These are phyloP conservation scores for Embidobia sp. DNA, from an alignment of 2,888 invertebrate species.

Conservation along the genomic window DNA sequence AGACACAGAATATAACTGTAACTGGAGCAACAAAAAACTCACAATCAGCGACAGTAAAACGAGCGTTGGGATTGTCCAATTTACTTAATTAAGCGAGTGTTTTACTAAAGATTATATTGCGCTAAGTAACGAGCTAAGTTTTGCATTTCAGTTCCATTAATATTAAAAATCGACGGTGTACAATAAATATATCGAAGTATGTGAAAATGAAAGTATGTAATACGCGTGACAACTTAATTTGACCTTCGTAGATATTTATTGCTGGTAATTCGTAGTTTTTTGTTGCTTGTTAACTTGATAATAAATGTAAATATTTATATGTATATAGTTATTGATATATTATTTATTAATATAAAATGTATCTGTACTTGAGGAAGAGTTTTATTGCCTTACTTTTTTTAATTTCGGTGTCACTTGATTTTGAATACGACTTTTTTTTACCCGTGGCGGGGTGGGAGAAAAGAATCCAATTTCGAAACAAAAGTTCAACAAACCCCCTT, in stretches of 20 bases:
- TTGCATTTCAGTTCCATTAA: conserved; percentile 45
- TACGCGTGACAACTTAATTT: conserved; percentile 2
- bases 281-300: too few species aligned
- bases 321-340: too few species aligned
- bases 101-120: conserved; percentile 67
- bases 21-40: conserved; percentile 55
- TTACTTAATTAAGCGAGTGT: conserved; percentile 69
- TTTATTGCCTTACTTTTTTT: too few species aligned
- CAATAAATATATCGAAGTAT: conserved; percentile 9
- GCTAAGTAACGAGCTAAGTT: conserved; percentile 67
- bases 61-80: conserved; percentile 67
- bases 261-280: too few species aligned
- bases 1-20: conserved; percentile 56
- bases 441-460: too few species aligned
- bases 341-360: too few species aligned
- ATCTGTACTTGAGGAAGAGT: too few species aligned
- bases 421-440: too few species aligned
- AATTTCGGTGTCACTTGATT: too few species aligned
- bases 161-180: conserved; percentile 43
- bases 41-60: conserved; percentile 62
- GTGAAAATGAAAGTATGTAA: conserved; percentile 3
- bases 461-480: too few species aligned
- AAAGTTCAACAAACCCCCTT: too few species aligned
- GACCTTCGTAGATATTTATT: too few species aligned
- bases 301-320: not conserved